Base-by-base conservation (phyloP, 2,113 vertebrate species). In the Lontra canadensis region DNA sequence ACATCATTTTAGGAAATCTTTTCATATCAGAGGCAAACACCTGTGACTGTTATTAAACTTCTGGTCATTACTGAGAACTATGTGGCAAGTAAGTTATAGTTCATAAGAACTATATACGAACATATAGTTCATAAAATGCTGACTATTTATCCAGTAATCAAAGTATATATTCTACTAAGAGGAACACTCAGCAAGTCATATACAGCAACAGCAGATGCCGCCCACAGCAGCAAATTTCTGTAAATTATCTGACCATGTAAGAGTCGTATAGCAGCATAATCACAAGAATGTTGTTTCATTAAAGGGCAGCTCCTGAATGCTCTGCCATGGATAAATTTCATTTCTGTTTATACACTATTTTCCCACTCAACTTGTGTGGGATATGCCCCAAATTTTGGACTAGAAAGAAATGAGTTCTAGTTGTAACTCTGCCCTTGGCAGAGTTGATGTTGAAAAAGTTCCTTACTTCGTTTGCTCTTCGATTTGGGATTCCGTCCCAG, bases 181-280 rank as follows among this genome's bases (percentile, higher is more conserved):
- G 73, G 90, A 94, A 79, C 71, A 96, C 76, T 97, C 95, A 96
- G 80, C 76, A 97, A 94, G 71, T 91, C 59, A 71, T 39, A 83
- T 47, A 91, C 26, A 95, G 88, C 49, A 90, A 91, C 9, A 42
- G 36, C 85, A 95, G 85, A 88, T 93, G 78, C 65, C 88, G 39
- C 18, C 65, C 67, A 84, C 31, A 95, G 96, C 52, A 93, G 69
- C 31, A 88, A 71, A 36, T 83, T 91, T 93, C 49, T 97, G 23
- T 89, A 80, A 84, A 83, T 96, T 91, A 86, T 74, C 25, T 95
- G 79, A 83, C 55, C 20, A 2, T 78, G 74, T 55, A 88, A 80
- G n/a, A 96, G 47, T 86, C 52, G 82, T 59, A 42, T 34, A 65
- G 55, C 67, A 79, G 78, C 84, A 91, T 47, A 91, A 78, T 82